Conservation (phyloP, 2,113 vertebrate species). For the Malaclemys terrapin region DNA sequence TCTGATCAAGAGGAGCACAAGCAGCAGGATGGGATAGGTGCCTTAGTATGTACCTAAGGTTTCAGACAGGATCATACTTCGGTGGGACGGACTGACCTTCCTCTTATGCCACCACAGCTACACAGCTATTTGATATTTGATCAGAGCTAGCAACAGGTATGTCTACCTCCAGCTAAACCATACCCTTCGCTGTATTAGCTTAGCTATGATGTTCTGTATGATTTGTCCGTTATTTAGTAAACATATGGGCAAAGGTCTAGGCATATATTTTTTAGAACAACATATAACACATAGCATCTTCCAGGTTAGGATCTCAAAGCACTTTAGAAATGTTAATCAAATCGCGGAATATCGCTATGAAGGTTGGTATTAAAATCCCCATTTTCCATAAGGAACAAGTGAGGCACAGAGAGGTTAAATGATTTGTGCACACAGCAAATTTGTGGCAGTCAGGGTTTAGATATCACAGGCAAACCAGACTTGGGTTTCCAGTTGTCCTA, state of each 20-base stretch:
- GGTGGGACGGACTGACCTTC: too few species aligned
- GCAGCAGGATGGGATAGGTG: too few species aligned
- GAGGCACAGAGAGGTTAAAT: not conserved
- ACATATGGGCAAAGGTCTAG: not conserved
- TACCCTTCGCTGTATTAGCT: not conserved
- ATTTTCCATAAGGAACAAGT: not conserved
- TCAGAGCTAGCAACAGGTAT: too few species aligned
- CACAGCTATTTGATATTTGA: too few species aligned
- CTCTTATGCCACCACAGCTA: too few species aligned
- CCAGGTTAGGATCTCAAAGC: not conserved
- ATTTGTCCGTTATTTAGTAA: not conserved
- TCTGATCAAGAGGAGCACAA: too few species aligned
- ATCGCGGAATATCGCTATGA: not conserved
- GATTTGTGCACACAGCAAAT: not conserved
- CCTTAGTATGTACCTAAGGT: too few species aligned
- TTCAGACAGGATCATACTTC: too few species aligned
- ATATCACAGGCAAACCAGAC: not conserved
- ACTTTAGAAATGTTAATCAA: not conserved
- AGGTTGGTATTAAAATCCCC: not conserved
- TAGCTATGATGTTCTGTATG: not conserved
- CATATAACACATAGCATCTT: rapidly evolving
- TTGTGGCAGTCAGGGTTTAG: not conserved
- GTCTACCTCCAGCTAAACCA: too few species aligned
- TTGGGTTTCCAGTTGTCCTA: rapidly evolving
- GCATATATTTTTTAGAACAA: not conserved